phyloP scores from a whole-genome alignment of 2,888 invertebrate genomes.

The Luperina testacea region DNA sequence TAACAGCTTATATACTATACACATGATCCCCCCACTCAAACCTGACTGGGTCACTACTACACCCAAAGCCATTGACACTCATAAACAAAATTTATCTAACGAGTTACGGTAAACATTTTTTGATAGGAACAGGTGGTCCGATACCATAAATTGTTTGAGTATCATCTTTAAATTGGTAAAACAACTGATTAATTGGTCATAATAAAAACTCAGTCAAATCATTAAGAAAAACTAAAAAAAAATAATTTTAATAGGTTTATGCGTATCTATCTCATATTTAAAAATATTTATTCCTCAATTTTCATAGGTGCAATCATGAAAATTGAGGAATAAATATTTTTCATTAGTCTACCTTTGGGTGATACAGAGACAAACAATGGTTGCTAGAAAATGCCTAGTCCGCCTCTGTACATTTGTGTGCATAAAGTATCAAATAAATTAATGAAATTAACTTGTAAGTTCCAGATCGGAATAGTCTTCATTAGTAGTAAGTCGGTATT shows the following conservation, averaged over 20 bases:
- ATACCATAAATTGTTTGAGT: slow-evolving; percentile 76
- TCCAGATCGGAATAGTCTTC: neutral
- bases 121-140: slow-evolving; percentile 76
- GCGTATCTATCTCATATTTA: neutral
- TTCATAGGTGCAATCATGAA: too few species aligned
- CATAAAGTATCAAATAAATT: neutral
- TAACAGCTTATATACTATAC: slow-evolving; percentile 83
- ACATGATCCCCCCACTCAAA: slow-evolving; percentile 78
- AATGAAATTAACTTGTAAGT: neutral
- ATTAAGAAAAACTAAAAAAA: slow-evolving; percentile 49
- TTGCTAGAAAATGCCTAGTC: neutral
- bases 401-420: neutral
- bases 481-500: neutral
- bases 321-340: too few species aligned
- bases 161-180: slow-evolving; percentile 67
- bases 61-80: slow-evolving; percentile 82
- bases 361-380: too few species aligned
- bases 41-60: slow-evolving; percentile 79
- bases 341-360: too few species aligned
- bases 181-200: slow-evolving; percentile 67
- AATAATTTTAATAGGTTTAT: neutral
- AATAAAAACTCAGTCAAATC: slow-evolving; percentile 58
- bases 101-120: slow-evolving; percentile 82
- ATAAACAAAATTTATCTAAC: slow-evolving; percentile 80
- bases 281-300: too few species aligned